Evolutionary conservation across 2,888 invertebrate species (phyloP).

Genomic region (Troilus luridus): DNA sequence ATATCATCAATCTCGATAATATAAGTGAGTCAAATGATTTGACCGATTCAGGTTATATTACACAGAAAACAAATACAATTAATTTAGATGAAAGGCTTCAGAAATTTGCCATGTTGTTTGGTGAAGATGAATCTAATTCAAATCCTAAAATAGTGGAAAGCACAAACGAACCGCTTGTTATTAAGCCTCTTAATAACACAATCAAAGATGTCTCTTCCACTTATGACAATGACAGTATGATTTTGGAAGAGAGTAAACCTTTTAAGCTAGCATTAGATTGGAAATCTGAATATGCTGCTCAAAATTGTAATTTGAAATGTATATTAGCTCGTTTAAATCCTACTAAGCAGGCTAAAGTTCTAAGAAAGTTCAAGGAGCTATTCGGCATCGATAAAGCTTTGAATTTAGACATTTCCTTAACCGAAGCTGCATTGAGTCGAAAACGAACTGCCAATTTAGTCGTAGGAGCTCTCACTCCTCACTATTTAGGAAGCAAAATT

Average conservation of each 20-base stretch:
- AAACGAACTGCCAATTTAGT: constrained; percentile 66
- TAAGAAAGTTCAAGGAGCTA: constrained; percentile 64
- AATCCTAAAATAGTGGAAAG: constrained; percentile 17
- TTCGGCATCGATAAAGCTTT: constrained; percentile 63
- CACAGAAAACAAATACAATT: not conserved
- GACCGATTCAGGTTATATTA: not conserved
- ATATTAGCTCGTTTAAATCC: constrained; percentile 62
- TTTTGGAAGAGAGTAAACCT: not conserved
- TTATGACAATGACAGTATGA: not conserved
- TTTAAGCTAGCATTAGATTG: constrained; percentile 60
- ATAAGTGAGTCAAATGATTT: constrained; percentile 13
- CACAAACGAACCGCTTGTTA: not conserved
- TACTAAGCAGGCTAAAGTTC: constrained; percentile 61
- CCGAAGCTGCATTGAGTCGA: constrained; percentile 64
- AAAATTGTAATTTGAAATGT: constrained; percentile 65
- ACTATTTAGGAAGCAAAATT: constrained; percentile 65
- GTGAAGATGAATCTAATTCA: constrained; percentile 51
- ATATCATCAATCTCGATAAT: not conserved
- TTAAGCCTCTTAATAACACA: not conserved
- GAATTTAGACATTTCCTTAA: constrained; percentile 54
- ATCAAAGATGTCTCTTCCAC: not conserved
- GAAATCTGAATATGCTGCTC: constrained; percentile 64
- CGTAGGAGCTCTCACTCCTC: constrained; percentile 65
- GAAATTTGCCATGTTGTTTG: constrained; percentile 47
- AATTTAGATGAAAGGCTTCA: constrained; percentile 55